phyloP scores from a whole-genome alignment of 23 tunicate species.

The Styela clava region DNA sequence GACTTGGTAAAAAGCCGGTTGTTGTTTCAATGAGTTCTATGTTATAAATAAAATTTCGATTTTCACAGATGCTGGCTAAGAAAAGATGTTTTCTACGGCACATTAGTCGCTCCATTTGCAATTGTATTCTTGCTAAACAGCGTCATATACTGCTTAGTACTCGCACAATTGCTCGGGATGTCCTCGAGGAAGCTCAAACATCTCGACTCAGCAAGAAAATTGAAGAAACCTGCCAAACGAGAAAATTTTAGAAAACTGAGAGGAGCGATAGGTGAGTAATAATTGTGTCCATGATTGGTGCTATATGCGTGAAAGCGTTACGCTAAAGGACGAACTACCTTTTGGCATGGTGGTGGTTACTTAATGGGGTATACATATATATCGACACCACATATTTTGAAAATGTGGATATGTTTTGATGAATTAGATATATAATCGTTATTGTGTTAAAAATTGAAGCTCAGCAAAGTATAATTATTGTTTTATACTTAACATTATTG shows the following conservation, averaged over 20 bases:
- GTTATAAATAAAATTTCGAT: background rate
- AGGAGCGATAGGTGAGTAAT: slow-evolving; percentile 52
- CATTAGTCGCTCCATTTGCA: slow-evolving; percentile 43
- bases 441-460: too few species aligned
- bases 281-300: too few species aligned
- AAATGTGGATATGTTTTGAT: too few species aligned
- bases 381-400: background rate
- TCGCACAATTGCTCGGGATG: slow-evolving; percentile 46
- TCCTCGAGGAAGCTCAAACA: slow-evolving; percentile 39
- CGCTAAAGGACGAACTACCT: background rate
- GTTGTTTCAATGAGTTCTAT: too few species aligned
- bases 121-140: slow-evolving; percentile 34
- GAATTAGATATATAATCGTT: too few species aligned
- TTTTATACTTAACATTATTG: too few species aligned
- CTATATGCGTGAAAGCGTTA: background rate
- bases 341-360: background rate
- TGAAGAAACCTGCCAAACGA: slow-evolving; percentile 28
- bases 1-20: too few species aligned
- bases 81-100: slow-evolving; percentile 30
- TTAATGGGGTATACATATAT: background rate
- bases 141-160: slow-evolving; percentile 47
- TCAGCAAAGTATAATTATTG: too few species aligned
- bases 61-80: slow-evolving; percentile 44
- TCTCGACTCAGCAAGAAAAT: slow-evolving; percentile 28
- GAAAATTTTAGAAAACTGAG: slow-evolving; percentile 46